Conservation (phyloP, 2,888 invertebrate species). For the Drosophila kanekoi region DNA sequence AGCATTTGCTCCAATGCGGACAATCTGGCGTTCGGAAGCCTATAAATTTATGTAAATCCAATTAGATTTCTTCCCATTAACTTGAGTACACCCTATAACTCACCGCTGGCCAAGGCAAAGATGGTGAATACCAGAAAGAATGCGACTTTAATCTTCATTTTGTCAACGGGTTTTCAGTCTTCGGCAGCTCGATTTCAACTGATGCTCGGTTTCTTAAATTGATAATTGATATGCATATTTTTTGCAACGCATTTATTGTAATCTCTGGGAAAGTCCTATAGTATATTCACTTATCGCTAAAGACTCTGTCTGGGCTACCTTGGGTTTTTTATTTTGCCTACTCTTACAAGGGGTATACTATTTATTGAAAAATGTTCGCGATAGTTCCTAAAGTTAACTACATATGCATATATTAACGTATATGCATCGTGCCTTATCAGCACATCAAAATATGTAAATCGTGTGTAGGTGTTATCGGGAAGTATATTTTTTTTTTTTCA, state of each 20-base stretch:
- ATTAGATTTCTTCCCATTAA: background rate
- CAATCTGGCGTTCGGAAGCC: slow-evolving; percentile 45
- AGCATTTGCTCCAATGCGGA: slow-evolving; percentile 39
- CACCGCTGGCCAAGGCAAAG: slow-evolving; percentile 36
- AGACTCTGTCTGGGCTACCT: background rate
- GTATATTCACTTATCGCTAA: slow-evolving; percentile 9
- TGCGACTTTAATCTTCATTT: slow-evolving; percentile 38
- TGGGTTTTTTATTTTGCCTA: background rate
- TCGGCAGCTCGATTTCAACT: slow-evolving; percentile 27
- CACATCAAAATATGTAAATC: background rate
- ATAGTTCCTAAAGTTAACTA: no score
- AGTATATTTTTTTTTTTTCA: background rate
- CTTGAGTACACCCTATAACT: slow-evolving; percentile 13
- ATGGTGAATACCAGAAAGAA: slow-evolving; percentile 16
- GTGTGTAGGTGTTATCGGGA: slow-evolving; percentile 21
- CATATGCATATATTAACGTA: no score
- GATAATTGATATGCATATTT: slow-evolving; percentile 1
- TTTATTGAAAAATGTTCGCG: no score
- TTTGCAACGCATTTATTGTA: slow-evolving; percentile 2
- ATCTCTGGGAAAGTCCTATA: slow-evolving; percentile 11
- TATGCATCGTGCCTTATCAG: background rate
- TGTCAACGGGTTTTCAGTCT: background rate
- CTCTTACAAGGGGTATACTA: background rate
- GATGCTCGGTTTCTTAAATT: background rate
- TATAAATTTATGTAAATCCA: background rate